Conservation (phyloP, 2,797 vertebrate species). For the Eptatretus atami region DNA sequence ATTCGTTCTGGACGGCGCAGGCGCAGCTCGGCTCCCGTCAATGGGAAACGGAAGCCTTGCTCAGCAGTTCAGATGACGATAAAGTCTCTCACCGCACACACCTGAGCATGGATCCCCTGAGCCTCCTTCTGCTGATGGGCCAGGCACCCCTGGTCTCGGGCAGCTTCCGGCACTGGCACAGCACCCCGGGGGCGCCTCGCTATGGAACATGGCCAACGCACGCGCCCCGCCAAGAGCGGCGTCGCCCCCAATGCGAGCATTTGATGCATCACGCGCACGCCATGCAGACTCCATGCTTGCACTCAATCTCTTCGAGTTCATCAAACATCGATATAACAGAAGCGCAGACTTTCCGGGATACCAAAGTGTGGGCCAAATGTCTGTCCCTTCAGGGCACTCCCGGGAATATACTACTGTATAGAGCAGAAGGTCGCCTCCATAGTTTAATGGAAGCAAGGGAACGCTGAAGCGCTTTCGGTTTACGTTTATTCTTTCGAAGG, state of each 20-base stretch:
- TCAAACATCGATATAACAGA: conserved; percentile 97
- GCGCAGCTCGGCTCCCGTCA: conserved; percentile 69
- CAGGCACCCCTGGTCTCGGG: conserved; percentile 61
- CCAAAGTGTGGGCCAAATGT: too few relatives aligned
- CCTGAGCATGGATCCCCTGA: conserved; percentile 43
- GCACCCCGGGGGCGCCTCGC: conserved; percentile 46
- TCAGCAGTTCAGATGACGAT: conserved; percentile 97
- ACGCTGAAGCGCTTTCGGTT: too few relatives aligned
- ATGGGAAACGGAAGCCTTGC: conserved; percentile 79
- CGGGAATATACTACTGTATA: too few relatives aligned
- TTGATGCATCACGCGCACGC: conserved; percentile 60
- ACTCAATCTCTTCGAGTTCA: conserved; percentile 90
- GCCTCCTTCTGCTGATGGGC: conserved; percentile 70
- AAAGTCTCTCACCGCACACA: conserved; percentile 87
- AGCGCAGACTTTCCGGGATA: too few relatives aligned
- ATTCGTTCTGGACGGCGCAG: conserved; percentile 76
- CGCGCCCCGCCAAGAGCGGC: conserved; percentile 47
- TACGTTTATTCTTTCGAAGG: too few relatives aligned
- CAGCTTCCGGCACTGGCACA: conserved; percentile 19
- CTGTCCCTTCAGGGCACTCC: not conserved
- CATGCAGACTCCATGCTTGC: conserved; percentile 87
- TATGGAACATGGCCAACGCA: conserved; percentile 48
- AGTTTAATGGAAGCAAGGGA: too few relatives aligned
- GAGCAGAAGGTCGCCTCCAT: too few relatives aligned
- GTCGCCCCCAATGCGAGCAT: conserved; percentile 15